Evolutionary conservation across 2,888 invertebrate genomes (phyloP).

Genomic region (Hartigia nigra): DNA sequence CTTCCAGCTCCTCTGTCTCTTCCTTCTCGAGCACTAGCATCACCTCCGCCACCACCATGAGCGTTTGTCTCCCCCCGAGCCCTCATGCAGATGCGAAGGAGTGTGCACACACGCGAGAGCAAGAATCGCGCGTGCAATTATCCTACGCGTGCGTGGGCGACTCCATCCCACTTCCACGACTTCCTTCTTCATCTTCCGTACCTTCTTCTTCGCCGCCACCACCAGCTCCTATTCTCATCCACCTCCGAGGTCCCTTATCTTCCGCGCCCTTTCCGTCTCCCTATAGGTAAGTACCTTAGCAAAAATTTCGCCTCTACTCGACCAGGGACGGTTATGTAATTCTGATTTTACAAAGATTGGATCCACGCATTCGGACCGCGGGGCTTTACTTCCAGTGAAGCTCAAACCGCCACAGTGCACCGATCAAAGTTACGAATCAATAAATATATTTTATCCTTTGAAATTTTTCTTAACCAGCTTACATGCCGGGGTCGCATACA

Average conservation of each 20-base stretch:
- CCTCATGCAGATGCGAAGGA: slow-evolving; percentile 52
- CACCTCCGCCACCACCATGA: slow-evolving; percentile 30
- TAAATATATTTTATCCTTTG: not conserved
- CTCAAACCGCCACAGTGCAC: not conserved
- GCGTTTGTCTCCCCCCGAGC: slow-evolving; percentile 32
- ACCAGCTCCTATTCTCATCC: slow-evolving; percentile 30
- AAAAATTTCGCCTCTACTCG: not conserved
- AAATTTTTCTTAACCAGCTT: not conserved
- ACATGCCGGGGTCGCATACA: not conserved
- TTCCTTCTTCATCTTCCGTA: not conserved
- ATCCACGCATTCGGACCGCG: not conserved
- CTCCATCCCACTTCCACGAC: slow-evolving; percentile 52
- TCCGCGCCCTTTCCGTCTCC: not conserved
- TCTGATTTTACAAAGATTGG: not conserved
- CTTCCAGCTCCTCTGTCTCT: slow-evolving; percentile 30
- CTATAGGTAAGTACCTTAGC: not conserved
- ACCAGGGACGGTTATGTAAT: not conserved
- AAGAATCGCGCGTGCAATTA: slow-evolving; percentile 63
- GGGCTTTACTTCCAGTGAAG: not conserved
- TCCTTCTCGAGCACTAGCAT: slow-evolving; percentile 19
- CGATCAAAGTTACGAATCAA: not conserved
- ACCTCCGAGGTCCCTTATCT: slow-evolving; percentile 4
- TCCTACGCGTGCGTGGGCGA: slow-evolving; percentile 65
- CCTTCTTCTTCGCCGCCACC: slow-evolving; percentile 33
- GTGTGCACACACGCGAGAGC: slow-evolving; percentile 43